phyloP scores from a whole-genome alignment of 2,113 vertebrate genomes.

The Miniopterus natalensis region DNA sequence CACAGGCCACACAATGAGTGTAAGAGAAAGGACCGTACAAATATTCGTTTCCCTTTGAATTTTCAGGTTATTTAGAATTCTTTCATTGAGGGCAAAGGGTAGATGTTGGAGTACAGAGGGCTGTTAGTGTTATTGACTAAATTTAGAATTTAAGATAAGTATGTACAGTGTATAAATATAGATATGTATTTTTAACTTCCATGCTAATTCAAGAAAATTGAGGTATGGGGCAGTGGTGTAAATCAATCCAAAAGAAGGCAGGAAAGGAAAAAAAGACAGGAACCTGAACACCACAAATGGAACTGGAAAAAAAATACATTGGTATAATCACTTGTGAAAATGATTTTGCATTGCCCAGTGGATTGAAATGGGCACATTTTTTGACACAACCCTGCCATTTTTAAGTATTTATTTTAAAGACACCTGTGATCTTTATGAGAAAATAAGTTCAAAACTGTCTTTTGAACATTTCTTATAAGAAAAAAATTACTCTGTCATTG shows the following conservation, averaged over 20 bases:
- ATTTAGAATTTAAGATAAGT: conserved; percentile 16
- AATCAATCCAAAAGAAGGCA: background rate
- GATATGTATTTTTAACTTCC: background rate
- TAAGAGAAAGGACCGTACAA: background rate
- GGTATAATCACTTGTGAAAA: background rate
- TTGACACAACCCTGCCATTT: background rate
- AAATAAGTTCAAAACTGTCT: background rate
- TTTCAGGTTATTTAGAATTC: background rate
- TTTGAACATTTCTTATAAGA: background rate
- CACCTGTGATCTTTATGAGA: background rate
- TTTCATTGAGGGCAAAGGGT: background rate
- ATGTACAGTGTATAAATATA: background rate
- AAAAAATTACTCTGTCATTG: background rate
- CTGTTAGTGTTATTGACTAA: background rate
- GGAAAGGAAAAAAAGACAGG: background rate
- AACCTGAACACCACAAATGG: background rate
- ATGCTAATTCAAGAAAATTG: background rate
- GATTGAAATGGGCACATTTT: background rate
- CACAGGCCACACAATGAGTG: fast-evolving
- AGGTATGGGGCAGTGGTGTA: background rate
- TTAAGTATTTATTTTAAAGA: background rate
- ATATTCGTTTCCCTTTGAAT: background rate
- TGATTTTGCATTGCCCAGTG: background rate
- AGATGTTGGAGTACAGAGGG: background rate
- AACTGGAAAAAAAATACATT: background rate